phyloP scores from a whole-genome alignment of 2,888 invertebrate genomes.

The Tenthredo scrophulariae region DNA sequence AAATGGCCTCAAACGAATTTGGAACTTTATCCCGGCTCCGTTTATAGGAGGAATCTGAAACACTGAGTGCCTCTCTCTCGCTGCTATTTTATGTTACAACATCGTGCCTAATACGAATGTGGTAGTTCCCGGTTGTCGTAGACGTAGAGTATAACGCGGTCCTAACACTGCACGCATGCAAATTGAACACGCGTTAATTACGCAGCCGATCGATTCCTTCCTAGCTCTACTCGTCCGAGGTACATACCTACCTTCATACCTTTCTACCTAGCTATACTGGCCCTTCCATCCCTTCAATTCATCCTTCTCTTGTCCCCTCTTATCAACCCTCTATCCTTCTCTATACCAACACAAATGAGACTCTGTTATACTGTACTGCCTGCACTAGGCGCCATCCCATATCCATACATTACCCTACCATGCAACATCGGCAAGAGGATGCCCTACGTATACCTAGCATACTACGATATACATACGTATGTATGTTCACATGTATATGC shows the following conservation, averaged over 20 bases:
- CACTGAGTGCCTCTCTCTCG: background rate
- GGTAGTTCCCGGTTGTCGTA: no score
- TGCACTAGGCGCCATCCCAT: background rate
- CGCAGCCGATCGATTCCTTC: slow-evolving; percentile 73
- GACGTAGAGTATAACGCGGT: background rate
- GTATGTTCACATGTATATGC: background rate
- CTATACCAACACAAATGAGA: slow-evolving; percentile 24
- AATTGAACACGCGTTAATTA: slow-evolving; percentile 70
- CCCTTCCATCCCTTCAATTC: slow-evolving; percentile 44
- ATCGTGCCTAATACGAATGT: no score
- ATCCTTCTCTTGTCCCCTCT: slow-evolving; percentile 41
- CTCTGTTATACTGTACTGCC: background rate
- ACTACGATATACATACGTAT: background rate
- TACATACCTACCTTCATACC: background rate
- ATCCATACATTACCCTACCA: background rate
- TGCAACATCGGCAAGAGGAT: slow-evolving; percentile 18
- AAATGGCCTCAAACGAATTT: no score
- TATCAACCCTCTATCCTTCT: slow-evolving; percentile 51
- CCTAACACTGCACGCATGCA: slow-evolving; percentile 48
- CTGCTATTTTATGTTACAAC: no score
- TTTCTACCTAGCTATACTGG: background rate
- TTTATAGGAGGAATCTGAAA: background rate
- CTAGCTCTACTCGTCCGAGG: slow-evolving; percentile 43
- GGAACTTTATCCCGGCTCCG: no score
- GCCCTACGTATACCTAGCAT: background rate